Percentiles rank a stretch among this genome's conserved stretches.
Evolutionary conservation across 2,113 vertebrate species (phyloP).

Genomic region (Rhagologus leucostigma): DNA sequence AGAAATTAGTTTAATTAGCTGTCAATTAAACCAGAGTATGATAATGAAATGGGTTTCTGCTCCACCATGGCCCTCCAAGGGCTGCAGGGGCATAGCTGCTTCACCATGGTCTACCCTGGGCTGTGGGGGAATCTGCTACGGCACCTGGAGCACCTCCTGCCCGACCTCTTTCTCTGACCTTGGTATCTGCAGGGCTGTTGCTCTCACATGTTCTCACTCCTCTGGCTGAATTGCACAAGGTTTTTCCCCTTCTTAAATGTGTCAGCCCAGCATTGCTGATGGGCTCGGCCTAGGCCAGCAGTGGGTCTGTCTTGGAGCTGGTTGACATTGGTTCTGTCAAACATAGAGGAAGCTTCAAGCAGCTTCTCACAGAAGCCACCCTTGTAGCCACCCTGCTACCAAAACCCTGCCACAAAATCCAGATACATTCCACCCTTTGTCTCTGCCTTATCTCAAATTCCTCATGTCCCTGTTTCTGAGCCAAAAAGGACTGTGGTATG

Average conservation of each 20-base stretch:
- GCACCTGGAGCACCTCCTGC: neutral
- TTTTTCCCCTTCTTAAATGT: neutral
- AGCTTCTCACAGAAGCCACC: neutral
- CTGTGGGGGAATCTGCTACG: fast-evolving
- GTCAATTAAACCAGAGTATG: neutral
- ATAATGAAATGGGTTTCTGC: neutral
- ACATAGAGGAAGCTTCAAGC: fast-evolving
- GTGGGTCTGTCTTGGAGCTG: neutral
- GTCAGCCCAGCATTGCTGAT: neutral
- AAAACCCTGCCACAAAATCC: neutral
- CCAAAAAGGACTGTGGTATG: neutral
- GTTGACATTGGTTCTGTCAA: neutral
- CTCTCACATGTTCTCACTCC: neutral
- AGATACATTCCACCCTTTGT: neutral
- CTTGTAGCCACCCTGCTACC: no score
- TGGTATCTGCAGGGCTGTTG: neutral
- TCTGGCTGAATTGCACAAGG: neutral
- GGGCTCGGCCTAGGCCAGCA: fast-evolving
- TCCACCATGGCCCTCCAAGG: neutral
- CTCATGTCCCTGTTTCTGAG: neutral
- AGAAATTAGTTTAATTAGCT: neutral
- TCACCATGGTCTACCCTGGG: fast-evolving
- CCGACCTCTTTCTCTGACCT: neutral
- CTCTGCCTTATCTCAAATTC: neutral
- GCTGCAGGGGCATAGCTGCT: neutral